phyloP scores from a whole-genome alignment of 2,888 invertebrate species.

The Aporophyla lueneburgensis region DNA sequence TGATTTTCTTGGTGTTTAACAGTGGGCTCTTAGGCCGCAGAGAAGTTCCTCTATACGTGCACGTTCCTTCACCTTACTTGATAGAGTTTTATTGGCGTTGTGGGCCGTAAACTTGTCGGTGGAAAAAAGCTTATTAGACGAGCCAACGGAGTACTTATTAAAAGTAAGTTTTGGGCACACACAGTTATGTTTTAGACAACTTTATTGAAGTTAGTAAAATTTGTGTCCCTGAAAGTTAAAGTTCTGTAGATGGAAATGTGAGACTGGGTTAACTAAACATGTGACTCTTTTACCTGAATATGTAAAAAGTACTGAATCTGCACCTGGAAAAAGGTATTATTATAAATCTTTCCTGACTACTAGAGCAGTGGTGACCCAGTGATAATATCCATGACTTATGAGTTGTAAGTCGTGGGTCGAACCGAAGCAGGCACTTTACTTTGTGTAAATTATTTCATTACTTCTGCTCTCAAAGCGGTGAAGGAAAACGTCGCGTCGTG shows the following conservation, averaged over 20 bases:
- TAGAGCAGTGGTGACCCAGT: too few relatives aligned
- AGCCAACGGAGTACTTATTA: slow-evolving; percentile 74
- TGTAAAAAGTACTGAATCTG: background rate
- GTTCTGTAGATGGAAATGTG: background rate
- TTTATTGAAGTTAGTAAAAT: slow-evolving; percentile 53
- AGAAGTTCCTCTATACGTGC: slow-evolving; percentile 54
- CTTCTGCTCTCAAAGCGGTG: too few relatives aligned
- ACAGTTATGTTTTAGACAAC: slow-evolving; percentile 50
- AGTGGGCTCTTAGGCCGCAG: slow-evolving; percentile 57
- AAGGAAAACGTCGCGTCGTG: too few relatives aligned
- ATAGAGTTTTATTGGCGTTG: slow-evolving; percentile 84
- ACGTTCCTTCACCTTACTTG: slow-evolving; percentile 71
- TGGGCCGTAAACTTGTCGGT: slow-evolving; percentile 79
- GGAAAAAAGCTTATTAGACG: slow-evolving; percentile 81
- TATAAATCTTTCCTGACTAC: too few relatives aligned
- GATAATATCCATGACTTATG: too few relatives aligned
- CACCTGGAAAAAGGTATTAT: too few relatives aligned
- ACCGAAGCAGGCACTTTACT: too few relatives aligned
- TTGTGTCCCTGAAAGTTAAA: slow-evolving; percentile 36
- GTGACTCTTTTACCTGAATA: background rate
- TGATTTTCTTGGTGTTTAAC: slow-evolving; percentile 42
- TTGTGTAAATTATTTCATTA: too few relatives aligned
- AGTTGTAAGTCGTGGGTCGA: too few relatives aligned
- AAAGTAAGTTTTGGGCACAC: slow-evolving; percentile 72
- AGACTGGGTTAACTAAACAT: background rate